Percentiles rank a stretch among this genome's conserved stretches.
These are phyloP conservation scores for Aphis gossypii DNA, from an alignment of 1,140 invertebrate genomes.

Conservation along the genomic window DNA sequence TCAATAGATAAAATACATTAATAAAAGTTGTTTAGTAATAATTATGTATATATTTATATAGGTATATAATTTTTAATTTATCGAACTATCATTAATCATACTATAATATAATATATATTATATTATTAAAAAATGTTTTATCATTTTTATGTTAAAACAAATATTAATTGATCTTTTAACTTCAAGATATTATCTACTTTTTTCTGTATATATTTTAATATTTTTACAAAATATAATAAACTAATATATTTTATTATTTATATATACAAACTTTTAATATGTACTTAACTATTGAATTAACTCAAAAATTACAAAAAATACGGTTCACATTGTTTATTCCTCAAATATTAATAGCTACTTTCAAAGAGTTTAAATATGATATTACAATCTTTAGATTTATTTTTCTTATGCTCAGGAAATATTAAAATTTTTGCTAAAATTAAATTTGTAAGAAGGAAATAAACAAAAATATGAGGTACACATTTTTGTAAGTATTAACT, in stretches of 20 bases:
- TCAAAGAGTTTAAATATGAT: not conserved
- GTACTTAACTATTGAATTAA: not conserved
- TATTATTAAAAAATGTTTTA: not conserved
- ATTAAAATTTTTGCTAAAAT: not conserved
- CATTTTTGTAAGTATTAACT: not conserved
- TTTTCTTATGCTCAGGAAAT: not conserved
- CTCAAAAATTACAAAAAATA: not conserved
- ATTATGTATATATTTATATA: not conserved
- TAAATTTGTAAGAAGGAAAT: not conserved
- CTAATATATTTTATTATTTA: not conserved
- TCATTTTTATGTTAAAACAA: not conserved
- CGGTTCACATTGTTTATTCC: not conserved
- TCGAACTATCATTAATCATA: not conserved
- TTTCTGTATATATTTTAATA: not conserved
- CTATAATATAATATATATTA: not conserved
- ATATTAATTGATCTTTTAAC: not conserved
- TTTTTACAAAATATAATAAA: not conserved
- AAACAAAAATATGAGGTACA: not conserved
- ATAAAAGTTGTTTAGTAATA: not conserved
- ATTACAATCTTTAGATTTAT: not conserved
- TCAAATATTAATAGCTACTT: not conserved
- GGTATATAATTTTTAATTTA: not conserved
- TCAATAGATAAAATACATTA: not conserved
- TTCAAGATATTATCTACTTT: not conserved
- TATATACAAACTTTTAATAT: not conserved